Conservation (phyloP, 2,113 vertebrate species). For the Malurus melanocephalus region DNA sequence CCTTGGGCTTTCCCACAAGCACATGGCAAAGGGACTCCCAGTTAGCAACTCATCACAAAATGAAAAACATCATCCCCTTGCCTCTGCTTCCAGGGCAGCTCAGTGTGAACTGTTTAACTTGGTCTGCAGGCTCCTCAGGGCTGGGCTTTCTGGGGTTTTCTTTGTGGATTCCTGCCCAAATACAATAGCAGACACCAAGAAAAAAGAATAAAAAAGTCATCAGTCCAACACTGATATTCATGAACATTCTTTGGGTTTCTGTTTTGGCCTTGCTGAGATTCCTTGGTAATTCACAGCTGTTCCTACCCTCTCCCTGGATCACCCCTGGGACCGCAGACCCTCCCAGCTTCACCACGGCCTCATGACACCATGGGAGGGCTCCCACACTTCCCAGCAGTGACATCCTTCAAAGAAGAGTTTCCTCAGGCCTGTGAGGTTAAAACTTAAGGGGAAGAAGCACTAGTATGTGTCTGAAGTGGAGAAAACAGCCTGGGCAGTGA, state of each 20-base stretch:
- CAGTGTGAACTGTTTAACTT: background rate
- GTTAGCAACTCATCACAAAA: slow-evolving; percentile 33
- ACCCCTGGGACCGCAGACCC: background rate
- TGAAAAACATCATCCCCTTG: background rate
- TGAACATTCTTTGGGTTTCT: accelerated
- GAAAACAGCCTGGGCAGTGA: background rate
- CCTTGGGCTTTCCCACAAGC: slow-evolving; percentile 27
- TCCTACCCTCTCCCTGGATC: background rate
- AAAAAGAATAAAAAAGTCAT: background rate
- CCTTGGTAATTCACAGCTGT: background rate
- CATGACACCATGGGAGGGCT: background rate
- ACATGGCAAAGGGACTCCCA: slow-evolving; percentile 5
- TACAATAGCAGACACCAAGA: background rate
- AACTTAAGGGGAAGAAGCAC: background rate
- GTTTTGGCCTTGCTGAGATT: background rate
- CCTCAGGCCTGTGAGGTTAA: background rate
- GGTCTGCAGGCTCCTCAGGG: background rate
- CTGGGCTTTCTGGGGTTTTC: background rate
- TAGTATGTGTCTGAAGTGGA: background rate
- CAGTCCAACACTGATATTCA: background rate
- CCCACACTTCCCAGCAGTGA: background rate
- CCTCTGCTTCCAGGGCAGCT: background rate
- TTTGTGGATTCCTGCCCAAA: background rate
- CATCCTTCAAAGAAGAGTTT: background rate
- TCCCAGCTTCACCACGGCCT: background rate